phyloP scores from a whole-genome alignment of 2,888 invertebrate genomes.

The Tuta absoluta region DNA sequence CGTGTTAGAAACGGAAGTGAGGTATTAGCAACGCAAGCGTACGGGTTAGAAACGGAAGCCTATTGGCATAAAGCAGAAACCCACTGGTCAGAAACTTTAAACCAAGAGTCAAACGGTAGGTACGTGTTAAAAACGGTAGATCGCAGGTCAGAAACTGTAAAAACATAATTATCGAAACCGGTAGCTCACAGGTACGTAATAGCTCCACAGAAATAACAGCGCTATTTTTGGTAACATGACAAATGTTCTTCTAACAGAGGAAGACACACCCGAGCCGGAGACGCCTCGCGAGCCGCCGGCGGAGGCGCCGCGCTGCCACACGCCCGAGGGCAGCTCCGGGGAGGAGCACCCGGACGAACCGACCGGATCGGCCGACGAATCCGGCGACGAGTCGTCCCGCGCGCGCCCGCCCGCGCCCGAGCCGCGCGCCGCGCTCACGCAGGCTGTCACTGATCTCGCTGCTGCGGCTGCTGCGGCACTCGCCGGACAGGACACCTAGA shows the following conservation, averaged over 20 bases:
- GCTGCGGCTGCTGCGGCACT: constrained; percentile 31
- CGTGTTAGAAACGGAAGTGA: no score
- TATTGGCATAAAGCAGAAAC: no score
- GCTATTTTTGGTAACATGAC: no score
- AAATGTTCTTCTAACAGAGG: constrained; percentile 48
- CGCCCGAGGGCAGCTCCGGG: constrained; percentile 56
- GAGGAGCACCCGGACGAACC: constrained; percentile 50
- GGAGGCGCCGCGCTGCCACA: constrained; percentile 48
- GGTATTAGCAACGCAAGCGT: no score
- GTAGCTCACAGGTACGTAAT: no score
- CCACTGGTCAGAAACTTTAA: no score
- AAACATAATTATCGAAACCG: no score
- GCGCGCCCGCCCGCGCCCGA: constrained; percentile 40
- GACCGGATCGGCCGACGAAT: constrained; percentile 42
- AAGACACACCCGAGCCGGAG: constrained; percentile 57
- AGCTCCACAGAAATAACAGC: no score
- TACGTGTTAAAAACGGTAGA: background rate
- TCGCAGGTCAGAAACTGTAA: background rate
- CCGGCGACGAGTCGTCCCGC: constrained; percentile 40
- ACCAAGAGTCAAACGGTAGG: no score
- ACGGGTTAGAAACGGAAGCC: no score
- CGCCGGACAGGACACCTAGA: constrained; percentile 19
- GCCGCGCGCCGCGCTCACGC: constrained; percentile 35
- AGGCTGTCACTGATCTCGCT: constrained; percentile 38
- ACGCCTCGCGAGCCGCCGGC: constrained; percentile 38